Evolutionary conservation across 2,888 invertebrate species (phyloP).

Genomic region (Seira musarum): DNA sequence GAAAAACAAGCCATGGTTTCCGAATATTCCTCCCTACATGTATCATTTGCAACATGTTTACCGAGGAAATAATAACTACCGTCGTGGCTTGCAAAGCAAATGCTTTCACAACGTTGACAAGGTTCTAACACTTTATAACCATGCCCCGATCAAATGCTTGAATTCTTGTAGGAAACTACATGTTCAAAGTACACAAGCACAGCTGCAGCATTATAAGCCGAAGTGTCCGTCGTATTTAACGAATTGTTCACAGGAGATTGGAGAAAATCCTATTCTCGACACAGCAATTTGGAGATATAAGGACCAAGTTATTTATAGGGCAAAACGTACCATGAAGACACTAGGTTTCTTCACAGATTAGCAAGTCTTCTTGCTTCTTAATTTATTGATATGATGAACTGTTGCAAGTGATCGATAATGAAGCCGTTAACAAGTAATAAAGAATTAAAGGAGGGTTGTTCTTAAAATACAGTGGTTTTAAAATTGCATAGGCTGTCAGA

Average conservation of each 20-base stretch:
- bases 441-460: no score
- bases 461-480: no score
- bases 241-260: conserved; percentile 85
- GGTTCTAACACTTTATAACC: conserved; percentile 91
- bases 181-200: conserved; percentile 86
- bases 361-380: no score
- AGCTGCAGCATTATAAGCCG: conserved; percentile 94
- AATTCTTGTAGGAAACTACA: conserved; percentile 89
- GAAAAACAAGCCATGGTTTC: conserved; percentile 85
- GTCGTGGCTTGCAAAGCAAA: conserved; percentile 93
- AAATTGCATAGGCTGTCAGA: no score
- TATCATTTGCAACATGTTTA: conserved; percentile 92
- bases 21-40: conserved; percentile 87
- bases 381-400: no score
- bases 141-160: conserved; percentile 91
- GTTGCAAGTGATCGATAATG: no score
- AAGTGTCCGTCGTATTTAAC: conserved; percentile 91
- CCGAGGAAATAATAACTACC: conserved; percentile 91
- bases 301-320: conserved; percentile 81
- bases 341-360: no score
- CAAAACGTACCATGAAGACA: conserved; percentile 80
- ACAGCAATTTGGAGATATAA: conserved; percentile 90
- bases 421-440: no score
- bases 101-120: conserved; percentile 94
- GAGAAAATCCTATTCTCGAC: conserved; percentile 87